Evolutionary conservation across 2,113 vertebrate species (phyloP), one percentile per base, ranked within the genome.

Genomic region (Bolborhynchus lineola): DNA sequence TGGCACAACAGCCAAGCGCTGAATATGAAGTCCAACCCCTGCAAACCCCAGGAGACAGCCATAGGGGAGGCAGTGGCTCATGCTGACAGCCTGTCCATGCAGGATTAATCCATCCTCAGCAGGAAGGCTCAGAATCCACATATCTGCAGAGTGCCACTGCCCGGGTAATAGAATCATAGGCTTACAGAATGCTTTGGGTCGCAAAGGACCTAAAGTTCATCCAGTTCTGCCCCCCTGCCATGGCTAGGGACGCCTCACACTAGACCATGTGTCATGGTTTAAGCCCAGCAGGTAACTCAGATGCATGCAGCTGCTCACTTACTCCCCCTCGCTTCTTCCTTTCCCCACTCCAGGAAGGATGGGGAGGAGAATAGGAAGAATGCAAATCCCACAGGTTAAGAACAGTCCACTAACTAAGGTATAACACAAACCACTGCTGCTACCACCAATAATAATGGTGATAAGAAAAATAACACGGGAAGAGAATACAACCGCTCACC

Each of bases 61-160:
- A 1, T 20, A 39, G 35, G 33, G 6, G 21, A 59, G 10, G 3
- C 25, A 21, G 13, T 71, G 39, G 29, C 21, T 86, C 35, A 37
- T 0, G 0, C 33, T 81, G 29, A 14, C 29, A 46, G 28, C 26
- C 4, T 3, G n/a, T 13, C 24, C 1, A 2, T 52, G 11, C n/a
- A n/a, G 65, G 8, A 63, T 90, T 31, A 52, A 50, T 31, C 2
- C 7, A 9, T 11, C 5, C 2, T 1, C 3, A 77, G 8, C 5
- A 1, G 0, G 76, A 23, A 86, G 41, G 18, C 26, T 75, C 52
- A 11, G 24, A 35, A 19, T 70, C 28, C 39, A 37, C 25, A 19
- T 62, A 53, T 50, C 26, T 70, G 26, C 62, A 35, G 52, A 41
- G 37, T 3, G 0, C 5, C 12, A 8, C 10, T 46, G 29, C 78